phyloP scores from a whole-genome alignment of 2,113 vertebrate genomes.

The Eudyptes chrysolophus region DNA sequence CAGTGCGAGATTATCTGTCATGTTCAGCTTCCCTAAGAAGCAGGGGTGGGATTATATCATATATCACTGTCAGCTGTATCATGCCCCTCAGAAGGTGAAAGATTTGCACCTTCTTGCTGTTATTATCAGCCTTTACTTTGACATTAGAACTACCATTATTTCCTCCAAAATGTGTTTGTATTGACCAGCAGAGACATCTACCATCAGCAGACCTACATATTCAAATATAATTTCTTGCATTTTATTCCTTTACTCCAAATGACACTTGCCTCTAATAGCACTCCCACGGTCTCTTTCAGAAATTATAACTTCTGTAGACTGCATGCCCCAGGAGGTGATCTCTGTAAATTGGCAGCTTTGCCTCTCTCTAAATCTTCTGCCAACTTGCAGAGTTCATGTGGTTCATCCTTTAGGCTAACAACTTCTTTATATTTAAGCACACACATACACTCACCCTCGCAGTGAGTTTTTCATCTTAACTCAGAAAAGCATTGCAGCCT shows the following conservation, averaged over 20 bases:
- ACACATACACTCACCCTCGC: neutral
- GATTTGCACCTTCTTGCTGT: neutral
- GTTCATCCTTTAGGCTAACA: neutral
- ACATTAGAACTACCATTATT: neutral
- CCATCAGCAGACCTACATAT: neutral
- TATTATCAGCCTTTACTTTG: neutral
- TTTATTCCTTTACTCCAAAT: neutral
- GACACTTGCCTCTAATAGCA: neutral
- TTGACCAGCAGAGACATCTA: neutral
- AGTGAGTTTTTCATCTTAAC: neutral
- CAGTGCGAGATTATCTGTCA: neutral
- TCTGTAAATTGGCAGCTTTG: neutral
- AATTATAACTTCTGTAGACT: neutral
- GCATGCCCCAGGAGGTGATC: neutral
- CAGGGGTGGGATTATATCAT: neutral
- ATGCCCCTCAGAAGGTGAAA: neutral
- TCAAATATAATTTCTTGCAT: neutral
- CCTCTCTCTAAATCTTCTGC: slow-evolving; percentile 18
- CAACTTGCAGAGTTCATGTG: neutral
- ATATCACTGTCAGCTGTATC: neutral
- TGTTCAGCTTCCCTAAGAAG: neutral
- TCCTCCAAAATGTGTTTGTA: neutral
- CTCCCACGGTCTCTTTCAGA: neutral
- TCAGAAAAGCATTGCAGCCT: neutral
- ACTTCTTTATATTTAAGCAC: neutral